Percentiles rank a stretch among this genome's conserved stretches.
Evolutionary conservation across 1,140 invertebrate species (phyloP).

Genomic region (Hycleus phaleratus): DNA sequence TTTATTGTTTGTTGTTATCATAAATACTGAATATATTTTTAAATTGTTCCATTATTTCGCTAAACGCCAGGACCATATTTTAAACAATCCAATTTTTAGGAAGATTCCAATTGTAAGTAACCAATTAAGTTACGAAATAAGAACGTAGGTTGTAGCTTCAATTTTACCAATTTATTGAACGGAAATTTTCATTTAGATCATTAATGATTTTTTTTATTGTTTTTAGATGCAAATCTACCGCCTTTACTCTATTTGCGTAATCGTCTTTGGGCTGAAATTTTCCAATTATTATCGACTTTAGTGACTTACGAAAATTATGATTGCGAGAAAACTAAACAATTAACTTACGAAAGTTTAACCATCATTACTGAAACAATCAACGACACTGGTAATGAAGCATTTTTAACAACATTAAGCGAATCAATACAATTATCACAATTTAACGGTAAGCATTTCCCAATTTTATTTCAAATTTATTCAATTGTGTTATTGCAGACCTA

Average conservation of each 20-base stretch:
- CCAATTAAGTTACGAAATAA: too few species aligned
- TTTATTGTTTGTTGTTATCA: too few species aligned
- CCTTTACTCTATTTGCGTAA: slow-evolving; percentile 41
- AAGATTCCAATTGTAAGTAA: too few species aligned
- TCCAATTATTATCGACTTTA: slow-evolving; percentile 37
- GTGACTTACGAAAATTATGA: not conserved
- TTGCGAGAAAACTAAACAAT: not conserved
- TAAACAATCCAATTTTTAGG: too few species aligned
- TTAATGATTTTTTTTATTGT: not conserved
- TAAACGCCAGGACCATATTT: too few species aligned
- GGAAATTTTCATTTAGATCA: too few species aligned
- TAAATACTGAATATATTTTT: too few species aligned
- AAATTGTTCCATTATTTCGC: too few species aligned
- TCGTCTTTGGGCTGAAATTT: slow-evolving; percentile 43
- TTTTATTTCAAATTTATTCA: slow-evolving; percentile 5
- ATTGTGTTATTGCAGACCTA: slow-evolving; percentile 26
- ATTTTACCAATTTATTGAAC: too few species aligned
- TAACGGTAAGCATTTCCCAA: slow-evolving; percentile 7
- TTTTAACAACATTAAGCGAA: slow-evolving; percentile 39
- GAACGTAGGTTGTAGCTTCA: too few species aligned
- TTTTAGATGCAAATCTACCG: slow-evolving; percentile 35
- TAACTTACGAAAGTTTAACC: slow-evolving; percentile 17
- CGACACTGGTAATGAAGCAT: slow-evolving; percentile 31
- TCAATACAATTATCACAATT: slow-evolving; percentile 32
- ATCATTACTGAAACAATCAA: slow-evolving; percentile 38